Evolutionary conservation across 2,113 vertebrate species (phyloP).

Genomic region (Malurus melanocephalus): DNA sequence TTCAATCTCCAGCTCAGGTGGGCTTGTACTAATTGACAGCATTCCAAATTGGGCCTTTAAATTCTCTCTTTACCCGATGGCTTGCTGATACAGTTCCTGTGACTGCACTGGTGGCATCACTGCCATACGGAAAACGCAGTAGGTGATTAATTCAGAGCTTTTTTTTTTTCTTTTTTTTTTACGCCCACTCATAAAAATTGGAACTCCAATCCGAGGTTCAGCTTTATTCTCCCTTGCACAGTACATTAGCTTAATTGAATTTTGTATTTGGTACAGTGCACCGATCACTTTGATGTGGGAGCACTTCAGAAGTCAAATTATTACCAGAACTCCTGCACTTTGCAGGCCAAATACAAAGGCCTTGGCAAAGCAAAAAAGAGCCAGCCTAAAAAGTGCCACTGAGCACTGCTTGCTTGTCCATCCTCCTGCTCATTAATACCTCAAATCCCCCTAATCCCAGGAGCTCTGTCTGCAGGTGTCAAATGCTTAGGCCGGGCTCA

Average conservation of each 20-base stretch:
- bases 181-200: neutral
- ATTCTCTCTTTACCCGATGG: neutral
- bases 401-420: neutral
- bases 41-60: neutral
- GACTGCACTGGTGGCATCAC: neutral
- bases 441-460: neutral
- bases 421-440: neutral
- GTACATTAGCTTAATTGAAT: constrained; percentile 34
- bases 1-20: neutral
- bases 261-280: neutral
- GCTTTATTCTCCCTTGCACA: neutral
- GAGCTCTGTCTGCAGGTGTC: neutral
- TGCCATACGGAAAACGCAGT: neutral
- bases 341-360: neutral
- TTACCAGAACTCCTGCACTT: neutral
- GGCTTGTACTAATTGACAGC: neutral
- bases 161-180: neutral
- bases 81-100: neutral
- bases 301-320: constrained; percentile 18
- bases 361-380: neutral
- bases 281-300: neutral
- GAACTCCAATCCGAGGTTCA: neutral
- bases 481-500: rapidly evolving
- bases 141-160: neutral
- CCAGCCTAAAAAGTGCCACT: neutral